Evolutionary conservation across 1,140 invertebrate genomes (phyloP), one percentile per base, ranked within the genome.

Genomic region (Physella acuta): DNA sequence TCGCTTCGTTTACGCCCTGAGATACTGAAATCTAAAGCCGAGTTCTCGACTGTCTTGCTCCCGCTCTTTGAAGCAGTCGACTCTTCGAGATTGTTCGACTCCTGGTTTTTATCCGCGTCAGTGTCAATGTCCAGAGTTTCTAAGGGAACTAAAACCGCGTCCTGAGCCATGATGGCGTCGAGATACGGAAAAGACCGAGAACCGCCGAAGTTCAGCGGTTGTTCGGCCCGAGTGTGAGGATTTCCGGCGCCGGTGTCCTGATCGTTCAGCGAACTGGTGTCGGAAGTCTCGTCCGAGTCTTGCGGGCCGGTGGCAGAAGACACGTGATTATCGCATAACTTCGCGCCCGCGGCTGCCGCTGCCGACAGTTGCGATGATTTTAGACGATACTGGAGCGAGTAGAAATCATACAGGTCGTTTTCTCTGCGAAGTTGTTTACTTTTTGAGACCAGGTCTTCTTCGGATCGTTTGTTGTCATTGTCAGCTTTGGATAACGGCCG

Each of bases 101-200:
- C n/a, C n/a, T 33, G 17, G 28, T 17, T 34, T 11, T 17, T 17
- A 3, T 52, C 49, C 17, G 2, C 44, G 60, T 44, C 36, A 11
- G 4, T 62, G 33, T 11, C 1, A 20, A 20, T 5, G 0, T 67
- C 52, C 24, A 34, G 58, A 31, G 8, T 24, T 63, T 63, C 61
- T 44, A 68, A 17, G 1, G 66, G 66, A 5, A 68, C 66, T 8
- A 68, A 39, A 1, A 59, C 56, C 44, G 66, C 55, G 1, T 68
- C 37, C 16, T 60, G 34, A 26, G 66, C 53, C 66, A 68, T 68
- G 52, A 68, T 68, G 24, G 55, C 56, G 16, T 68, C 66, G 11
- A 68, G 56, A 33, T 44, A 68, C 2, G 64, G 64, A 39, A 53
- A 20, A 33, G 44, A 1, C 2, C 44, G 62, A 30, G 20, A 1